A percentile compares a stretch with the other conserved stretches of the same genome.
Evolutionary conservation across 2,888 invertebrate genomes (phyloP).

Genomic region (Ceratothoa steindachneri): DNA sequence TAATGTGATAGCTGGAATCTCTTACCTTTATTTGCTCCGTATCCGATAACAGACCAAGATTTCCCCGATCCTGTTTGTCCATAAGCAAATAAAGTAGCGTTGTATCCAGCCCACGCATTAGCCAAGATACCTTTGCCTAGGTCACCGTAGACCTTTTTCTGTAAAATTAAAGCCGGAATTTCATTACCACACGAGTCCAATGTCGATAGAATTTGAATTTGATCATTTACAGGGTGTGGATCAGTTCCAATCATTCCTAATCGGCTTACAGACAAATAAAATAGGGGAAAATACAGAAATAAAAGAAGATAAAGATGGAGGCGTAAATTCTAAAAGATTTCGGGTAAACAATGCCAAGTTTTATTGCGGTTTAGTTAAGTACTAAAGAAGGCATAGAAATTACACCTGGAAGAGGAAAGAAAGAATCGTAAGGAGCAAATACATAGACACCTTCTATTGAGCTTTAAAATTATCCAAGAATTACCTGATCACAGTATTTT

Average conservation of each 20-base stretch:
- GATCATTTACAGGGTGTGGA: neutral
- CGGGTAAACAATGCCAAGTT: no score
- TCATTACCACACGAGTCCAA: neutral
- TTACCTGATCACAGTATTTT: conserved; percentile 58
- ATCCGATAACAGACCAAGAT: conserved; percentile 60
- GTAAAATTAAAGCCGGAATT: conserved; percentile 36
- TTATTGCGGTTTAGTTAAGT: no score
- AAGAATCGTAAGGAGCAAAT: no score
- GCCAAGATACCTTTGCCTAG: conserved; percentile 58
- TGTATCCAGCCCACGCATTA: conserved; percentile 60
- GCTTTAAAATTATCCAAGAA: no score
- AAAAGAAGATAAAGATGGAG: no score
- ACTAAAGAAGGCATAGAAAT: no score
- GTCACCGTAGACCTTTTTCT: conserved; percentile 58
- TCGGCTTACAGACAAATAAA: no score
- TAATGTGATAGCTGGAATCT: no score
- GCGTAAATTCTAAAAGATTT: no score
- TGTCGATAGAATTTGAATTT: neutral
- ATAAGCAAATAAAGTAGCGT: conserved; percentile 60
- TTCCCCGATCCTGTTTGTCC: conserved; percentile 61
- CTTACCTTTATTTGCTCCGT: conserved; percentile 58
- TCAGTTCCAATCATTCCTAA: no score
- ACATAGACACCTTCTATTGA: neutral
- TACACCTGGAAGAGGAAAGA: no score
- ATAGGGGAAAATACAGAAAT: no score